phyloP scores from a whole-genome alignment of 2,113 vertebrate genomes.

The Corythoichthys intestinalis region DNA sequence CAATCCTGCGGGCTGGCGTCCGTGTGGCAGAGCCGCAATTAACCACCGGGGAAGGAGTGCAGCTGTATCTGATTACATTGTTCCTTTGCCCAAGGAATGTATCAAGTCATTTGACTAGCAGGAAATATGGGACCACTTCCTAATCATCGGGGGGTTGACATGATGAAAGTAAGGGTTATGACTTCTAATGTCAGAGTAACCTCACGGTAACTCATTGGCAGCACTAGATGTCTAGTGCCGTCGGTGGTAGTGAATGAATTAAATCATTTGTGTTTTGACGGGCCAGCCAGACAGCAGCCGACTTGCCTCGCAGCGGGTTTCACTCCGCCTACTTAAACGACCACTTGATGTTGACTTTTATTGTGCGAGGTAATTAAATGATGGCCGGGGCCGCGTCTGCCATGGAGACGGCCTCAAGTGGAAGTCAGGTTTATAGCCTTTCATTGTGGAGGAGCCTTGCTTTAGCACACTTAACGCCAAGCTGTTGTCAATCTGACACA shows the following conservation, averaged over 20 bases:
- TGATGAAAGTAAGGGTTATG: conserved; percentile 1
- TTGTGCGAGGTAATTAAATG: conserved; percentile 58
- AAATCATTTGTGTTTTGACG: not conserved
- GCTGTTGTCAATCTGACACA: conserved; percentile 1
- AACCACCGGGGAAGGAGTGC: conserved; percentile 46
- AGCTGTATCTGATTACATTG: conserved; percentile 22
- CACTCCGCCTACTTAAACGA: conserved; percentile 31
- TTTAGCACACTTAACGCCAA: conserved; percentile 19
- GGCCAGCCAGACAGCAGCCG: conserved; percentile 30
- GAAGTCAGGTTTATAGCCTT: conserved; percentile 43
- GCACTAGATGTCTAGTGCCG: not conserved
- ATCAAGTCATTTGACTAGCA: not conserved
- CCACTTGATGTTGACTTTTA: conserved; percentile 56
- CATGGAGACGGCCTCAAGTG: conserved; percentile 47
- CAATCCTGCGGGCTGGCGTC: conserved; percentile 46
- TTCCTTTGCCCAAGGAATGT: conserved; percentile 9
- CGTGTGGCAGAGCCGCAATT: conserved; percentile 58
- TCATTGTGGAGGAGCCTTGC: conserved; percentile 21
- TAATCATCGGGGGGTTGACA: not conserved
- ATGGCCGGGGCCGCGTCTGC: conserved; percentile 38
- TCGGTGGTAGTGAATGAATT: not conserved
- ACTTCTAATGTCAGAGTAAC: not conserved
- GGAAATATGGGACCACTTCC: conserved; percentile 1
- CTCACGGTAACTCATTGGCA: too few relatives aligned
- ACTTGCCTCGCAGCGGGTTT: conserved; percentile 41